Conservation (phyloP, 2,888 invertebrate species). For the Nezara viridula region DNA sequence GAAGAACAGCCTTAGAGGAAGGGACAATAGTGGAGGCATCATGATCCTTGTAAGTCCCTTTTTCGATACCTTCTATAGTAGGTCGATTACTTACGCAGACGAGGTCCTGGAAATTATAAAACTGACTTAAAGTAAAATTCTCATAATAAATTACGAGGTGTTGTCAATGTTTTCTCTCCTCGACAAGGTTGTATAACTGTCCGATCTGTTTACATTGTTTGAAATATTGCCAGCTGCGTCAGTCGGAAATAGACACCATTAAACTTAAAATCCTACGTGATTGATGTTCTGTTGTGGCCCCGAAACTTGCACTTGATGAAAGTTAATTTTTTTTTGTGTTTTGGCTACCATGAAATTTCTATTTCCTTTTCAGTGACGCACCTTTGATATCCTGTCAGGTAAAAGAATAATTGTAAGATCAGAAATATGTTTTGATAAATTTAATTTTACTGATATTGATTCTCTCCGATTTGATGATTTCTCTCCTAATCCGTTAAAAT, state of each 20-base stretch:
- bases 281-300: not conserved
- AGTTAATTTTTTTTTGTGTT: not conserved
- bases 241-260: not conserved
- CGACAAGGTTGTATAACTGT: constrained; percentile 13
- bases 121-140: no score
- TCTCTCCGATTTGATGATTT: no score
- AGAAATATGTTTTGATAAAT: no score
- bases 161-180: not conserved
- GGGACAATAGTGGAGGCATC: no score
- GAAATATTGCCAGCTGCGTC: constrained; percentile 38
- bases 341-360: not conserved
- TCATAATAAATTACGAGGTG: not conserved
- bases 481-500: no score
- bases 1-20: no score
- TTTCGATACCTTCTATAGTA: no score
- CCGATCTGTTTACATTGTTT: not conserved
- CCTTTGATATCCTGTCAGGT: not conserved
- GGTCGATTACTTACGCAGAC: no score
- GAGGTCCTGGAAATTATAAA: no score
- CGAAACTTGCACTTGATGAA: not conserved
- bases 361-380: not conserved
- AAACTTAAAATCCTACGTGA: constrained; percentile 23
- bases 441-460: no score
- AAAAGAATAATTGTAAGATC: no score
- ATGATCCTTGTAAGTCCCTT: no score